Base-by-base conservation (phyloP, 2,888 invertebrate genomes). In the Himalopsyche anomala region DNA sequence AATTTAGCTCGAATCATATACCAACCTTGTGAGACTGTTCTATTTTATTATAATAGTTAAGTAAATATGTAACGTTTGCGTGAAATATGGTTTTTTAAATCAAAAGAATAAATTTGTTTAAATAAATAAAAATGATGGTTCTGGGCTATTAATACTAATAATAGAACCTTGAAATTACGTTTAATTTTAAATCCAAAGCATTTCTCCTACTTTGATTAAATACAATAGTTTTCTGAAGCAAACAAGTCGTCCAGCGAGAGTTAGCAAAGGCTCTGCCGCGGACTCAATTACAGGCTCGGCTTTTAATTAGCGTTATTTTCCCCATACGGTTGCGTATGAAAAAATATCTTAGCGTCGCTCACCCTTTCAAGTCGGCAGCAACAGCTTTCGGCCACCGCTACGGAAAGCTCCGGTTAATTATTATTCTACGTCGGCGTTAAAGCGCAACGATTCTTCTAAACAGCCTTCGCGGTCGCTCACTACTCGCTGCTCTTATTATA, bases 291-390 rank as follows among this genome's bases (percentile, higher is more conserved):
- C 81, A 74, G 81, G 84, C 81, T 86, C 80, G 81, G 84, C 74
- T 86, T 82, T 84, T 87, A 87, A 87, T 87, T 87, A 86, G 85
- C 87, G 86, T 81, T 82, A 87, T 74, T 85, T 69, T 85, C 84
- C 81, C 56, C 80, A 38, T 54, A 36, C 55, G 55, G 28, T 38
- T 55, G 36, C 38, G 55, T 82, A 55, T 54, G 82, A 82, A 54
- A 51, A 82, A 82, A 84, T 80, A 84, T 84, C 84, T 84, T 84
- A 54, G 55, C 84, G 80, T 80, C 36, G 2, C 79, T 84, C 54
- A 17, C 80, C 56, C 84, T 42, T 80, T 80, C 17, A n/a, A 36
- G n/a, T 80, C 28, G 28, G 80, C 45, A 19, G 45, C 80, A 19
- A 45, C 42, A 45, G 80, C 80, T 51, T 45, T 80, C 45, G 80